These are phyloP conservation scores for Drosophila erecta DNA, from an alignment of 1,140 invertebrate genomes.

Conservation along the genomic window DNA sequence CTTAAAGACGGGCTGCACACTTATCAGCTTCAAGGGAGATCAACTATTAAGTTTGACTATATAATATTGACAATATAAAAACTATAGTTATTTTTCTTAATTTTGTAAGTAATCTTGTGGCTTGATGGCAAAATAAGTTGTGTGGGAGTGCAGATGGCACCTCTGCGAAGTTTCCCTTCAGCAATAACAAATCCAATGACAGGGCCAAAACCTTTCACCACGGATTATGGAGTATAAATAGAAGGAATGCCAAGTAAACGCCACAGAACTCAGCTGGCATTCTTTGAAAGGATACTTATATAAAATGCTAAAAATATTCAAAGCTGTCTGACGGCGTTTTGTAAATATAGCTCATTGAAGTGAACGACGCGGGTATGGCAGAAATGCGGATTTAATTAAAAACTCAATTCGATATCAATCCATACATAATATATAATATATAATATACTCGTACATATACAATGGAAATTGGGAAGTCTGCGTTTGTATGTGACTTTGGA, in stretches of 20 bases:
- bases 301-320: constrained; percentile 23
- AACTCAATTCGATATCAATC: constrained; percentile 13
- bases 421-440: too few relatives aligned
- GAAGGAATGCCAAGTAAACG: not conserved
- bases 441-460: not conserved
- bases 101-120: not conserved
- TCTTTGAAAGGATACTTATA: constrained; percentile 26
- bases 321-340: not conserved
- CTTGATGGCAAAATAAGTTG: not conserved
- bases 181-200: constrained; percentile 21
- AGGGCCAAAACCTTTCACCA: constrained; percentile 11
- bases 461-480: not conserved
- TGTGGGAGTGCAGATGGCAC: constrained; percentile 2
- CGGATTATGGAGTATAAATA: constrained; percentile 36
- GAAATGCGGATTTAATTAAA: constrained; percentile 29
- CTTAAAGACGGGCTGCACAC: too few relatives aligned
- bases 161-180: not conserved
- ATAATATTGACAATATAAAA: too few relatives aligned
- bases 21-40: too few relatives aligned
- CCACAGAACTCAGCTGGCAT: not conserved
- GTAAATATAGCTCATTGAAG: constrained; percentile 5
- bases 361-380: not conserved
- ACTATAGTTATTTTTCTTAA: too few relatives aligned
- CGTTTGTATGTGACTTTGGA: not conserved
- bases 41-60: too few relatives aligned